Base-by-base conservation (phyloP, 1,140 invertebrate genomes). In the Caligus rogercresseyi region DNA sequence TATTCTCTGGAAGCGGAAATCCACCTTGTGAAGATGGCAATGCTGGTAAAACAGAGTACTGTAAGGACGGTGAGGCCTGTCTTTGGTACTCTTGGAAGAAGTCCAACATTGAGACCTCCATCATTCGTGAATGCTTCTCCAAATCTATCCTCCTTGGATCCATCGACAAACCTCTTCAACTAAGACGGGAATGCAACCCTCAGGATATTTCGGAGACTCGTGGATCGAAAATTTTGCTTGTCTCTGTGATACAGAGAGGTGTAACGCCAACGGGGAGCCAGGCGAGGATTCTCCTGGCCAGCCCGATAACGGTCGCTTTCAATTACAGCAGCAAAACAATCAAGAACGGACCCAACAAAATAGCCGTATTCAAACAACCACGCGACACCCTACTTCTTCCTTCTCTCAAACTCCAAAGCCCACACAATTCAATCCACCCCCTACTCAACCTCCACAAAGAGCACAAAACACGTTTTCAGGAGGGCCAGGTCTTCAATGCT, bases 41-140 rank as follows among this genome's bases (percentile, higher is more conserved):
- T 24, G 19, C 21, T 16, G 21, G 23, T 11, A 51, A 63, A 25
- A 15, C n/a, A 15, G 52, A 25, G 11, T 21, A 21, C 13, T 63
- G 61, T 56, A 25, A 25, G 25, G n/a, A 51, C n/a, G 61, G 53
- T 13, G 52, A 63, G 19, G 61, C 61, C 52, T 63, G 61, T 26
- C 52, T 63, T 14, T 63, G 25, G 18, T 63, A 63, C 52, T 54
- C 61, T 3, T 63, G 61, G 61, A 20, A 63, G 52, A 63, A 63
- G 31, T 63, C 61, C 2, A 20, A 16, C 13, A 26, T 21, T 25
- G 61, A 63, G 16, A 55, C 52, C 20, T 18, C 61, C 1, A 19
- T 58, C 15, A 63, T 63, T 23, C 21, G 61, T 16, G 61, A 63
- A 55, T 63, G 61, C 25, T 63, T 63, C 52, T 25, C 61, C 1